Evolutionary conservation across 1,140 invertebrate genomes (phyloP).

Genomic region (Chrysoperla carnea): DNA sequence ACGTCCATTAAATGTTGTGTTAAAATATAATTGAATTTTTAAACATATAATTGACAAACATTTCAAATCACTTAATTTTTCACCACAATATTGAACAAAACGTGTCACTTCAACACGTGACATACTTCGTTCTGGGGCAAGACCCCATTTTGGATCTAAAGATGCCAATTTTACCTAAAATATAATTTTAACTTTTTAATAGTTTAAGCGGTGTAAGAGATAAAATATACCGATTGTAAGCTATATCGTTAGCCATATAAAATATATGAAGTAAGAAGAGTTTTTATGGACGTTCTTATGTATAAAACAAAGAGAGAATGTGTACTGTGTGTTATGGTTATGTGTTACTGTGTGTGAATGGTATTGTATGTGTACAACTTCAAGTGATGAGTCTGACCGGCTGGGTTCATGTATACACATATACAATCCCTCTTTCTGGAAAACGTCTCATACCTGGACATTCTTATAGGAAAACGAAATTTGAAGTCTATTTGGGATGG

Average conservation of each 20-base stretch:
- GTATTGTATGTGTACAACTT: too few relatives aligned
- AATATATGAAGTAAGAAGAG: neutral
- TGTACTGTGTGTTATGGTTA: too few relatives aligned
- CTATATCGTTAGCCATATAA: neutral
- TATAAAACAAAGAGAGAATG: too few relatives aligned
- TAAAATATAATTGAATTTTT: conserved; percentile 53
- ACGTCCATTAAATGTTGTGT: conserved; percentile 29
- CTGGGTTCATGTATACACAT: neutral
- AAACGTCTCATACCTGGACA: too few relatives aligned
- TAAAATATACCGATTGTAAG: neutral
- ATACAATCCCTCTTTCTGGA: too few relatives aligned
- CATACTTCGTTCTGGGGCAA: conserved; percentile 22
- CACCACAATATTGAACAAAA: conserved; percentile 26
- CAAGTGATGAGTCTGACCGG: too few relatives aligned
- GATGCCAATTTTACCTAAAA: conserved; percentile 25
- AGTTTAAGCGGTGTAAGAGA: neutral
- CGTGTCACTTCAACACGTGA: conserved; percentile 24
- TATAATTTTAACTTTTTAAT: neutral
- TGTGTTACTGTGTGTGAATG: too few relatives aligned
- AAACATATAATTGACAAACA: conserved; percentile 26
- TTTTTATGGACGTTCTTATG: neutral
- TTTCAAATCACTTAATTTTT: conserved; percentile 19
- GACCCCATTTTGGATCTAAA: conserved; percentile 30
- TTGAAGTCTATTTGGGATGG: too few relatives aligned
- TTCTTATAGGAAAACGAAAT: too few relatives aligned